Evolutionary conservation across 2,888 invertebrate species (phyloP), one percentile per base, ranked within the genome.

Genomic region (Gastracanthus pulcherrimus): DNA sequence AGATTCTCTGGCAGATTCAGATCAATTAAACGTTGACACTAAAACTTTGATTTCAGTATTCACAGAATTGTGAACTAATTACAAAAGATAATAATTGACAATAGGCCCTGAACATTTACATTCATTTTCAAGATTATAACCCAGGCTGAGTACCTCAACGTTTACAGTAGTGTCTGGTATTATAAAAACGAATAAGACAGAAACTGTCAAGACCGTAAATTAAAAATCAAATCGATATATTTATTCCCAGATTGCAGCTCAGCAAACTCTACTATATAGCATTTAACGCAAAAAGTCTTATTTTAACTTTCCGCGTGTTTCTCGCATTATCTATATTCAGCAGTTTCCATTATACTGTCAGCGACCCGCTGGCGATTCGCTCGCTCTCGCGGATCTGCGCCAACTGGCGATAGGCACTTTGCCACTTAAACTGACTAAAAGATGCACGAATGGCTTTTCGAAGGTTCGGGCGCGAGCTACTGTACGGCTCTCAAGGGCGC

Each of bases 331-430:
- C 66, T 64, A 64, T 38, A 45, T 41, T 13, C 23, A 19, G 4
- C 1, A 66, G 23, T 66, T 29, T 38, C 26, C 41, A 41, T 41
- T 66, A 66, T 66, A 62, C 62, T 62, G 62, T 62, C 62, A 62
- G 62, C 62, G 62, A 62, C 62, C 34, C 62, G 62, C 31, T 62
- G 62, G 62, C 62, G 38, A 64, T 36, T 64, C 19, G 2, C 64
- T 55, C 2, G 11, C 11, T n/a, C 51, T 51, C 51, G 19, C 9
- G 36, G 64, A 38, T 29, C 11, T 19, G 64, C n/a, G 64, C 64
- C 64, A 64, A 36, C n/a, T 64, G 64, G 64, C 64, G 36, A 29
- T 23, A 9, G 34, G 23, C 64, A 64, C 64, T 64, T 36, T 64
- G 36, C 36, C 51, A 23, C 19, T n/a, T n/a, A n/a, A 19, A 23